Percentiles rank a stretch among this genome's conserved stretches.
Conservation (phyloP, 2,888 invertebrate genomes). For the Xanthorhoe spadicearia region DNA sequence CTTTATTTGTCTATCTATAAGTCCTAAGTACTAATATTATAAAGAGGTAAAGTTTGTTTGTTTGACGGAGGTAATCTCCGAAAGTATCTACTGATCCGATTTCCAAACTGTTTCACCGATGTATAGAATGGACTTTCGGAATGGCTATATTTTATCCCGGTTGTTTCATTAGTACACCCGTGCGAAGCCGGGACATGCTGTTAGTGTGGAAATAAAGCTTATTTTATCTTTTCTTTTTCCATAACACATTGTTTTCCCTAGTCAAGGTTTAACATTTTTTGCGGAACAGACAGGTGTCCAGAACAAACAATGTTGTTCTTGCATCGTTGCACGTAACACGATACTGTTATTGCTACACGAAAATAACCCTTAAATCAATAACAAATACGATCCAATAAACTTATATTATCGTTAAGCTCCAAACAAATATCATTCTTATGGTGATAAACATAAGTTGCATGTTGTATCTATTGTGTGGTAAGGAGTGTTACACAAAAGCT, state of each 20-base stretch:
- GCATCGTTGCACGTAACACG: slow-evolving; percentile 32
- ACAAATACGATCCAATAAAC: slow-evolving; percentile 8
- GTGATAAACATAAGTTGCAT: not conserved
- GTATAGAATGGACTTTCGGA: no score
- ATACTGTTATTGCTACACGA: slow-evolving; percentile 12
- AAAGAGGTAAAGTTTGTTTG: no score
- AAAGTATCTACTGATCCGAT: no score
- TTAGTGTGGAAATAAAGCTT: no score
- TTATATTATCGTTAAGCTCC: not conserved
- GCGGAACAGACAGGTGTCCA: slow-evolving; percentile 41
- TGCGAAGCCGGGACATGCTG: no score
- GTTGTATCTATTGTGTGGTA: not conserved
- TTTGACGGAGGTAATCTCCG: no score
- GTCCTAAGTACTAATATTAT: no score
- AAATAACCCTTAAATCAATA: not conserved
- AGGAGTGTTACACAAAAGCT: not conserved
- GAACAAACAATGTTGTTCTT: slow-evolving; percentile 33
- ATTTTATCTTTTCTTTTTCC: no score
- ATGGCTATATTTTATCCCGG: no score
- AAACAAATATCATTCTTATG: not conserved
- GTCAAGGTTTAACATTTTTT: slow-evolving; percentile 14
- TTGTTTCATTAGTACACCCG: no score
- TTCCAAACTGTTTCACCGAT: no score
- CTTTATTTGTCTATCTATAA: no score
- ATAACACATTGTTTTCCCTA: not conserved